Conservation (phyloP, 2,797 vertebrate species). For the Malacoctenus gilli region DNA sequence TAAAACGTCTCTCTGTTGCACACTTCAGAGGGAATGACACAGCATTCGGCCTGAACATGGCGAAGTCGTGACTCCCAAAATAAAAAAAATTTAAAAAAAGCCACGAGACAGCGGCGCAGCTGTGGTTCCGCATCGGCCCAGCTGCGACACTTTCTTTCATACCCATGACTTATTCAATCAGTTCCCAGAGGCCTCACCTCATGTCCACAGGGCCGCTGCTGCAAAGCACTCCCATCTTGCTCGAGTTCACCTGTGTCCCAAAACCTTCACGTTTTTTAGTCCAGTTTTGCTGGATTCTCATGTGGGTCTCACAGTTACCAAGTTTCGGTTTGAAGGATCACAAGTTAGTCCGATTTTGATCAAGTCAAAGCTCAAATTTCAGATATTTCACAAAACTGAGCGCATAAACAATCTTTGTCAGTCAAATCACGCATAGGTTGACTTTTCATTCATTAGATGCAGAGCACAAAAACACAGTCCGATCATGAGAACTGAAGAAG, state of each 20-base stretch:
- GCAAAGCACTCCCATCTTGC: constrained; percentile 23
- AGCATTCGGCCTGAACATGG: constrained; percentile 22
- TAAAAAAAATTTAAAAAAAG: too few relatives aligned
- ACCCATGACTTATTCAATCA: constrained; percentile 41
- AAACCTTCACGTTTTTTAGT: too few relatives aligned
- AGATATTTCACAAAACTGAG: too few relatives aligned
- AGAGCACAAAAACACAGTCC: too few relatives aligned
- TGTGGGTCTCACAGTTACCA: too few relatives aligned
- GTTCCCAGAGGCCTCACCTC: constrained; percentile 39
- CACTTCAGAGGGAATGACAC: constrained; percentile 10
- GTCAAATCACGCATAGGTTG: too few relatives aligned
- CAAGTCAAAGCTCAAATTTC: too few relatives aligned
- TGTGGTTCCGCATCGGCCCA: constrained; percentile 27
- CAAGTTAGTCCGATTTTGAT: too few relatives aligned
- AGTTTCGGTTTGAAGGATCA: too few relatives aligned
- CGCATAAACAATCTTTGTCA: too few relatives aligned
- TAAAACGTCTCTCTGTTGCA: background rate
- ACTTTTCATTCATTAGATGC: constrained; percentile 1
- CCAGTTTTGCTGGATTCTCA: too few relatives aligned
- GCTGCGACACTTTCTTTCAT: constrained; percentile 35
- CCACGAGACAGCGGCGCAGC: constrained; percentile 43
- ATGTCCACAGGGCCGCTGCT: constrained; percentile 12
- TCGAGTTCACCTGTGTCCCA: constrained; percentile 37
- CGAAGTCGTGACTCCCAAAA: constrained; percentile 19
- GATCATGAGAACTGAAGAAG: background rate